Percentiles rank a stretch among this genome's conserved stretches.
These are phyloP conservation scores for Turnix velox DNA, from an alignment of 2,113 vertebrate genomes.

Conservation along the genomic window DNA sequence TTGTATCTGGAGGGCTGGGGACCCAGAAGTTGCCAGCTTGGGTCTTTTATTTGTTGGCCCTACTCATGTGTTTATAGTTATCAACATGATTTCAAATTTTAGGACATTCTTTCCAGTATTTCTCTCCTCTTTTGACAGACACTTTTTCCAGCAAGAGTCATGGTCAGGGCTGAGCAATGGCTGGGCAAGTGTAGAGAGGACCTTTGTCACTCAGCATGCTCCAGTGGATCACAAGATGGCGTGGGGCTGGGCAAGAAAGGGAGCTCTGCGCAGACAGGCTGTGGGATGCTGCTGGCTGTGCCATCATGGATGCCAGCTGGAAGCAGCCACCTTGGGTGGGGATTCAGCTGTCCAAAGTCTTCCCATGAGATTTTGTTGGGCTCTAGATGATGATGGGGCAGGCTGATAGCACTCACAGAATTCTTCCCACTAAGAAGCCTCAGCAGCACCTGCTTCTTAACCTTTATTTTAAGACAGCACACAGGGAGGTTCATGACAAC, in stretches of 20 bases:
- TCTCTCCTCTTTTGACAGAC: background rate
- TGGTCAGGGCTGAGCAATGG: fast-evolving
- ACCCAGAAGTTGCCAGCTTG: background rate
- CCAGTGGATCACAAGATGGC: background rate
- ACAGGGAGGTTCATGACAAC: background rate
- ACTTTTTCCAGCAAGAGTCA: background rate
- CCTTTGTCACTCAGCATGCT: background rate
- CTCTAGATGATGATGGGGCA: background rate
- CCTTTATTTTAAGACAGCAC: background rate
- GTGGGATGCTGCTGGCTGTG: background rate
- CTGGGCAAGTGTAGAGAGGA: fast-evolving
- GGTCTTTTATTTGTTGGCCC: background rate
- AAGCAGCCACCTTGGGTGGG: background rate
- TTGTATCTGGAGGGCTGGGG: background rate
- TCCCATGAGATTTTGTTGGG: background rate
- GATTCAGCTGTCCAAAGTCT: background rate
- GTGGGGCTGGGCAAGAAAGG: background rate
- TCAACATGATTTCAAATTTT: background rate
- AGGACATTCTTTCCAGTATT: background rate
- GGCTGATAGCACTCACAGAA: background rate
- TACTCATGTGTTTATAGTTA: background rate
- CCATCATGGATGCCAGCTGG: fast-evolving
- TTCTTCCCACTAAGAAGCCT: background rate
- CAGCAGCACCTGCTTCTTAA: background rate
- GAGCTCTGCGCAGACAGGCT: background rate